Conservation (phyloP, 2,888 invertebrate species). For the Dicyrtomina minuta region DNA sequence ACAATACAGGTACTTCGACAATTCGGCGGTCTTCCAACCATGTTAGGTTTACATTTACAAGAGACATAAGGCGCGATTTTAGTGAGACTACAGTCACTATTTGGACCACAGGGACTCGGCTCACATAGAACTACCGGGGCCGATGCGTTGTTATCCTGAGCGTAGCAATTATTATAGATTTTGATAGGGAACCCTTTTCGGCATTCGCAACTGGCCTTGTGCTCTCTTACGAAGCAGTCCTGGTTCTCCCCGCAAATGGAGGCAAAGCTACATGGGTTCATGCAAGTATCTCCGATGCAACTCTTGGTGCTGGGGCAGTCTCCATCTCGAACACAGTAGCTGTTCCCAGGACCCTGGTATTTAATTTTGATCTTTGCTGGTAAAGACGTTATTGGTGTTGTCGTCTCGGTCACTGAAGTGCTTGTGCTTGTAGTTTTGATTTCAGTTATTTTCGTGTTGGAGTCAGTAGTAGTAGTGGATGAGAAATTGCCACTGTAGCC, state of each 20-base stretch:
- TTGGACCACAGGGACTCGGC: constrained; percentile 15
- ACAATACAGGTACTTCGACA: constrained; percentile 10
- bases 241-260: constrained; percentile 22
- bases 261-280: constrained; percentile 23
- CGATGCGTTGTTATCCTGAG: constrained; percentile 15
- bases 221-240: constrained; percentile 4
- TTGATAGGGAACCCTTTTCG: constrained; percentile 15
- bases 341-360: neutral
- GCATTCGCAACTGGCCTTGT: constrained; percentile 17
- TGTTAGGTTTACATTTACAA: neutral
- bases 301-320: neutral
- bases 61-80: neutral
- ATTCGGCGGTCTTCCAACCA: constrained; percentile 10
- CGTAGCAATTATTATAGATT: constrained; percentile 28
- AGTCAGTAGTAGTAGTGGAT: too few species aligned
- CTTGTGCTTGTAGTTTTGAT: too few species aligned
- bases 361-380: neutral
- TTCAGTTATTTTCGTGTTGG: too few species aligned
- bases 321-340: neutral
- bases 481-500: too few species aligned
- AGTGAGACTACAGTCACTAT: constrained; percentile 3
- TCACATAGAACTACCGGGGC: constrained; percentile 17
- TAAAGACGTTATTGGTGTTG: neutral
- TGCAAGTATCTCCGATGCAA: constrained; percentile 11
- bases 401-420: neutral